These are phyloP conservation scores for Pandemis heparana DNA, from an alignment of 2,888 invertebrate species.

Conservation along the genomic window DNA sequence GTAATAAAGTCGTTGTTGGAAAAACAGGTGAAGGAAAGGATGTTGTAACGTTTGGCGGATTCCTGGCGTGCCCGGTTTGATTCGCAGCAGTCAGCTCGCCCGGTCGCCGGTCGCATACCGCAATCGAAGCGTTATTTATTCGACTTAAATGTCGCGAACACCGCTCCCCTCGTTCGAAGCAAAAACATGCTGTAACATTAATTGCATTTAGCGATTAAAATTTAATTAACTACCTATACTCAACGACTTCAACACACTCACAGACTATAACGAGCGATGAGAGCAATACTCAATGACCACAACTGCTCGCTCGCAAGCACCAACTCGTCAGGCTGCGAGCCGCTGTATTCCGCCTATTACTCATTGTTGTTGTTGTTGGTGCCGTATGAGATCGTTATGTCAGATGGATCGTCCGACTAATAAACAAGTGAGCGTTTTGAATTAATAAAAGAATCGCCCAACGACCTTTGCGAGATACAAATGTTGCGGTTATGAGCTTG, in stretches of 20 bases:
- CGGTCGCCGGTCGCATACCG: conserved; percentile 58
- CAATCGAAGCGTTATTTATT: conserved; percentile 66
- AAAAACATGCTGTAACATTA: conserved; percentile 26
- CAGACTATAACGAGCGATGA: background rate
- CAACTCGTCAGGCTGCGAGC: background rate
- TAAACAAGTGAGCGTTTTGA: conserved; percentile 52
- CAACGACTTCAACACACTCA: background rate
- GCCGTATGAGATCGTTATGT: conserved; percentile 43
- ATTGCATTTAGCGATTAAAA: conserved; percentile 23
- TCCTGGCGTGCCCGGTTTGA: conserved; percentile 59
- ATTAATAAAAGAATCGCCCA: conserved; percentile 55
- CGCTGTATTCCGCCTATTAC: conserved; percentile 18
- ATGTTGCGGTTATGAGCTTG: conserved; percentile 79
- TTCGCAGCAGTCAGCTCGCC: conserved; percentile 58
- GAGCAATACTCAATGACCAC: background rate
- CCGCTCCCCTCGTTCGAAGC: conserved; percentile 22
- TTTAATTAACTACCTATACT: background rate
- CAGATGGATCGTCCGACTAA: conserved; percentile 45
- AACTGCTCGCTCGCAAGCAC: background rate
- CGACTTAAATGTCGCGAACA: conserved; percentile 44
- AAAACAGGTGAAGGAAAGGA: conserved; percentile 51
- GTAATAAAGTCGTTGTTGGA: conserved; percentile 64
- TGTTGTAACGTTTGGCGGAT: conserved; percentile 61
- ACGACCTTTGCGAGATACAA: conserved; percentile 78
- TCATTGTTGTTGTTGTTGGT: conserved; percentile 25